Evolutionary conservation across 2,888 invertebrate genomes (phyloP), one percentile per base, ranked within the genome.

Genomic region (Caenorhabditis parvicauda): DNA sequence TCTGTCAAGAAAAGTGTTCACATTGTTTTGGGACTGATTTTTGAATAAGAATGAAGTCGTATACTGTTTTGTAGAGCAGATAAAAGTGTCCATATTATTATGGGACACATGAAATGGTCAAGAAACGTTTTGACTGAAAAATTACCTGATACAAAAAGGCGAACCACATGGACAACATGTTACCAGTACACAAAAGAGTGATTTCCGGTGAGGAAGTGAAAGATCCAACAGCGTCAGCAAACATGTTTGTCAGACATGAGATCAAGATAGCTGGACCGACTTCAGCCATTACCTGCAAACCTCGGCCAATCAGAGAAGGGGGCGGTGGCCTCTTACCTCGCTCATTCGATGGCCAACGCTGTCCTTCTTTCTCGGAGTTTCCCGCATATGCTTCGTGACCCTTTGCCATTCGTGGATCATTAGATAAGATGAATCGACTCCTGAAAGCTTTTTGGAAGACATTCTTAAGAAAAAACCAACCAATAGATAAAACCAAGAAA

Each of bases 351-450:
- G 74, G 3, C 77, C 77, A 6, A 77, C 75, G 27, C 59, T 67
- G 52, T 75, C 74, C 44, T 73, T 74, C 27, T 75, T 67, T 12
- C 58, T 61, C 1, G 76, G 76, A 3, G 69, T 64, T 35, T 76
- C 74, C 4, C 75, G 59, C 45, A 73, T 75, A 46, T 76, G 76
- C 43, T 77, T 77, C 22, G 72, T 75, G 22, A 77, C 77, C 24
- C 76, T 54, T 55, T 77, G 77, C 77, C 77, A 78, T 63, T 77
- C 77, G 54, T 77, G 77, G 37, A 78, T 76, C 77, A 77, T 77
- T 28, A 77, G 64, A 46, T 77, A 77, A 6, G 75, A 74, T 21
- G 67, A 67, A 56, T 77, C 77, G 14, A 77, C 77, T 9, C 76
- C 75, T 68, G 51, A 9, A 59, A 51, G 2, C 22, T 19, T 24